These are phyloP conservation scores for Brachionus calyciflorus DNA, from an alignment of 1,140 invertebrate genomes.

Conservation along the genomic window DNA sequence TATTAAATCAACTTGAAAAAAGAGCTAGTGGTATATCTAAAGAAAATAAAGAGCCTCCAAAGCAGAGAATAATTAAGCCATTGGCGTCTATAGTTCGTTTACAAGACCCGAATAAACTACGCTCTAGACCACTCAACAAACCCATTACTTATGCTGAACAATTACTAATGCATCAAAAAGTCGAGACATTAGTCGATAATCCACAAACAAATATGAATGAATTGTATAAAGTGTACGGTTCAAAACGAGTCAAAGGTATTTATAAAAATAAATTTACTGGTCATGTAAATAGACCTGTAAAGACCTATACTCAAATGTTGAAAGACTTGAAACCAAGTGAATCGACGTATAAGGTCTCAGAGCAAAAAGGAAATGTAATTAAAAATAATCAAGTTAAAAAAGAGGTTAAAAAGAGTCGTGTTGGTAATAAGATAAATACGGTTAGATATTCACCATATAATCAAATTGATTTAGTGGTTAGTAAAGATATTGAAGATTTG, in stretches of 20 bases:
- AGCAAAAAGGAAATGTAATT: neutral
- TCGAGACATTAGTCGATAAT: neutral
- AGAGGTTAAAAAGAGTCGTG: neutral
- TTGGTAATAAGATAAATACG: too few relatives aligned
- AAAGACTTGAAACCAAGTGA: too few relatives aligned
- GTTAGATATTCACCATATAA: slow-evolving; percentile 10
- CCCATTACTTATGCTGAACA: slow-evolving; percentile 8
- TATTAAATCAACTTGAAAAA: slow-evolving; percentile 33
- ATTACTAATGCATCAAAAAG: slow-evolving; percentile 29
- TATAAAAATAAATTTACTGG: neutral
- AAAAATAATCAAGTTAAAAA: neutral
- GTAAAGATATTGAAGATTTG: slow-evolving; percentile 15
- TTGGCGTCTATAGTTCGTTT: neutral
- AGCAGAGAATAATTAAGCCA: neutral
- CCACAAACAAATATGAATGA: neutral
- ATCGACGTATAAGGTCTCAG: neutral
- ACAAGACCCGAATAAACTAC: slow-evolving; percentile 26
- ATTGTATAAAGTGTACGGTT: slow-evolving; percentile 29
- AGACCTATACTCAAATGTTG: too few relatives aligned
- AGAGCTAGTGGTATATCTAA: neutral
- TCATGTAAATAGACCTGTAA: too few relatives aligned
- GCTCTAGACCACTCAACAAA: neutral
- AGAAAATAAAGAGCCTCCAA: neutral
- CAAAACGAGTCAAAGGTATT: slow-evolving; percentile 6
- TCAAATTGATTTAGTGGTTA: neutral